Evolutionary conservation across 2,888 invertebrate species (phyloP), one percentile per base, ranked within the genome.

Genomic region (Aphidoletes aphidimyza): DNA sequence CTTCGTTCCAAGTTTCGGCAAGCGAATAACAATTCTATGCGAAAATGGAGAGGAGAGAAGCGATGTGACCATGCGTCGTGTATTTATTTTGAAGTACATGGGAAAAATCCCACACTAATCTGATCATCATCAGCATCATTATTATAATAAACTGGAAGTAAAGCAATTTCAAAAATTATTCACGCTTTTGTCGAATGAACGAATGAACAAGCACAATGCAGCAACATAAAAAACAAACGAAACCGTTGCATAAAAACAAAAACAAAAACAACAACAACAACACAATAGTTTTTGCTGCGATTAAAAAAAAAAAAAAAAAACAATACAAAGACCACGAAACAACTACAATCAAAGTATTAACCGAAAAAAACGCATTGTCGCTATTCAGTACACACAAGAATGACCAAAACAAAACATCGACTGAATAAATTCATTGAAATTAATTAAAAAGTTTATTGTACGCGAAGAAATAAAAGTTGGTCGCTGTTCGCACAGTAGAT

Each of bases 401-500:
- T 30, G 30, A 2, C 69, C 11, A 69, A 69, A 69, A 69, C 69
- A 69, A n/a, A n/a, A 34, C 69, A 69, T 3, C 69, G 69, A 69
- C 69, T 69, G 69, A 69, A 69, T 69, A 69, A 69, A 69, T 69
- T 69, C 69, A 69, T 69, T 69, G 69, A 69, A 69, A 69, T 69
- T 69, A 69, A 69, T 69, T 69, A 69, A 69, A 69, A 69, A 69
- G 30, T 69, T 69, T 9, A 42, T 42, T 69, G 69, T 69, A 30
- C 17, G 34, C 69, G 5, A 14, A 69, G 34, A 30, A 69, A 69
- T 69, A 34, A 69, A 34, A 69, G 69, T 30, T 14, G 14, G 34
- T 69, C 30, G 34, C 17, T 69, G 54, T 54, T 9, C 17, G 69
- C 69, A 30, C 30, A 30, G 17, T 26, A 14, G 69, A 69, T 34